Conservation (phyloP, 1,140 invertebrate genomes). For the Leptopilina boulardi region DNA sequence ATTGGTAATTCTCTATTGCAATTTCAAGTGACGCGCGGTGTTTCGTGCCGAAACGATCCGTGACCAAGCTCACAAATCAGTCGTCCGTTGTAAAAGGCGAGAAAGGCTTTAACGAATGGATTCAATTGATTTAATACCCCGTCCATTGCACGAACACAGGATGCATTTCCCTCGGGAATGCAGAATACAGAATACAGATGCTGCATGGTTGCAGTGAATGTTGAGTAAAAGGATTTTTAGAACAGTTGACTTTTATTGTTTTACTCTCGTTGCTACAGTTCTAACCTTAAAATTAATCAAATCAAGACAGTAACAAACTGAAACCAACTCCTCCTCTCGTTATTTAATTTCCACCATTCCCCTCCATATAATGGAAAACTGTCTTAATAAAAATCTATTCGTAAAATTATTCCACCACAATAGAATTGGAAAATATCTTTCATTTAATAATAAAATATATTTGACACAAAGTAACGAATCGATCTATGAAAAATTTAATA, state of each 20-base stretch:
- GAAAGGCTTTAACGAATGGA: constrained; percentile 43
- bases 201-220: constrained; percentile 24
- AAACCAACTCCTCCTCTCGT: background rate
- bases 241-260: constrained; percentile 23
- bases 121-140: constrained; percentile 46
- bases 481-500: too few relatives aligned
- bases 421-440: too few relatives aligned
- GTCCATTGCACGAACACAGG: constrained; percentile 29
- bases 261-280: background rate
- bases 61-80: constrained; percentile 47
- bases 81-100: constrained; percentile 42
- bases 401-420: too few relatives aligned
- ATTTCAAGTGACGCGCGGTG: constrained; percentile 26
- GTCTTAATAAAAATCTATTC: too few relatives aligned
- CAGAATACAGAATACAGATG: constrained; percentile 29
- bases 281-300: background rate
- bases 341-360: background rate
- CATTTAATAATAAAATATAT: too few relatives aligned
- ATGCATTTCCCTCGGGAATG: constrained; percentile 31
- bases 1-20: constrained; percentile 28
- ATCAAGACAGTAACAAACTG: background rate
- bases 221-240: constrained; percentile 15
- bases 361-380: too few relatives aligned
- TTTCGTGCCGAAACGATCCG: constrained; percentile 40
- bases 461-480: too few relatives aligned